Conservation (phyloP, 2,888 invertebrate species). For the Tipula helvola region DNA sequence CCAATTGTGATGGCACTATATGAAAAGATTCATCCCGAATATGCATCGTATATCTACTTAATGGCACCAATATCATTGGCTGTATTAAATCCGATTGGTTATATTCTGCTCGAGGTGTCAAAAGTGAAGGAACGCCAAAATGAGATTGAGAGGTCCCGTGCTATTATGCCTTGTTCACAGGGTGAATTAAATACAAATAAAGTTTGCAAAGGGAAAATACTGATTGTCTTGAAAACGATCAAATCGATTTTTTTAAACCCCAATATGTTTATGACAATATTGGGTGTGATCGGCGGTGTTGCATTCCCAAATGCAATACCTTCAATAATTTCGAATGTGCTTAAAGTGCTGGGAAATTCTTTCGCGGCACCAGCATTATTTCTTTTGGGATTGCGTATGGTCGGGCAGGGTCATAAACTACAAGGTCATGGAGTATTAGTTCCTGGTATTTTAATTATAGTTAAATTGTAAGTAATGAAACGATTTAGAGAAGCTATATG, state of each 20-base stretch:
- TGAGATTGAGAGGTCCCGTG: neutral
- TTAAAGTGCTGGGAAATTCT: constrained; percentile 70
- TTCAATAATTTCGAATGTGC: constrained; percentile 54
- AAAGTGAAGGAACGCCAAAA: constrained; percentile 24
- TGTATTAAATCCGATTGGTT: constrained; percentile 83
- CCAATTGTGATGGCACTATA: constrained; percentile 88
- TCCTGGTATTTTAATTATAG: constrained; percentile 76
- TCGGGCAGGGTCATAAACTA: constrained; percentile 72
- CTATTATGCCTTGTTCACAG: neutral
- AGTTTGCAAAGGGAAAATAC: constrained; percentile 24
- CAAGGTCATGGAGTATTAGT: constrained; percentile 67
- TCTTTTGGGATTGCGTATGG: constrained; percentile 81
- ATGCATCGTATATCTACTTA: constrained; percentile 78
- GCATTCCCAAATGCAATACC: constrained; percentile 69
- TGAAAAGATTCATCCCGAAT: constrained; percentile 73
- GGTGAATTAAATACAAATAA: constrained; percentile 24
- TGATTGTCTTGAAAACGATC: constrained; percentile 37
- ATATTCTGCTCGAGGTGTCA: constrained; percentile 74
- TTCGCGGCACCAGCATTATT: constrained; percentile 89
- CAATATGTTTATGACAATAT: constrained; percentile 80
- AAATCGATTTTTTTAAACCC: constrained; percentile 78
- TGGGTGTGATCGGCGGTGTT: constrained; percentile 78
- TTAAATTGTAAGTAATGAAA: constrained; percentile 60
- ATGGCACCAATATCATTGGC: constrained; percentile 90
- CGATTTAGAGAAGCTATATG: no score